Evolutionary conservation across 1,140 invertebrate species (phyloP), one percentile per base, ranked within the genome.

Genomic region (Pomacea maculata): DNA sequence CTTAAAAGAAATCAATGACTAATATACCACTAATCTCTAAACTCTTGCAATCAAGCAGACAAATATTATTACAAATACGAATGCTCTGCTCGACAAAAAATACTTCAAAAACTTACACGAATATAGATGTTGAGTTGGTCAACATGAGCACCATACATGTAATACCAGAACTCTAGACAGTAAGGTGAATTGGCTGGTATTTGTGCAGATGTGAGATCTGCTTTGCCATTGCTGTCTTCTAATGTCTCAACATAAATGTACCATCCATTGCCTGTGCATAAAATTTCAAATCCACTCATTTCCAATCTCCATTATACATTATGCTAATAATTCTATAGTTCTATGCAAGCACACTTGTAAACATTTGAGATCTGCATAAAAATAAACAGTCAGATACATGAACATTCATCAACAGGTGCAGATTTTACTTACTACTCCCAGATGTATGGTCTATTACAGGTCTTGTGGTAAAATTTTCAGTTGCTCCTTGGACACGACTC

Each of bases 81-180:
- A 61, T 14, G 11, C 15, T 61, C 57, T 61, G 8, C 57, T 14
- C 4, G 15, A 17, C 11, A 61, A 14, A 61, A 6, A 61, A 61
- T 1, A 17, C 8, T 14, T 61, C 57, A 61, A 61, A 4, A 21
- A 65, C 29, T 55, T 79, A 74, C 72, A 67, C 77, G 67, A 29
- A 78, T 52, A 72, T 82, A 72, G 61, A 90, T 85, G 82, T 88
- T 89, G 5, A 90, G 84, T 8, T 73, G 78, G 21, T 84, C 85
- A 12, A 89, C 83, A 54, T 87, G 80, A 21, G 80, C 73, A 8
- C 95, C 95, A 86, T 93, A 95, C 95, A 96, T 96, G 86, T 96
- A 95, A 86, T 92, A 94, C 93, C 93, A 96, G 88, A 96, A 95
- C 11, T 82, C 70, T 45, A 90, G 78, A 83, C 89, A 90, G 75